phyloP scores from a whole-genome alignment of 37 sponge, comb jelly and placozoan genomes.

The Beroe forskalii region DNA sequence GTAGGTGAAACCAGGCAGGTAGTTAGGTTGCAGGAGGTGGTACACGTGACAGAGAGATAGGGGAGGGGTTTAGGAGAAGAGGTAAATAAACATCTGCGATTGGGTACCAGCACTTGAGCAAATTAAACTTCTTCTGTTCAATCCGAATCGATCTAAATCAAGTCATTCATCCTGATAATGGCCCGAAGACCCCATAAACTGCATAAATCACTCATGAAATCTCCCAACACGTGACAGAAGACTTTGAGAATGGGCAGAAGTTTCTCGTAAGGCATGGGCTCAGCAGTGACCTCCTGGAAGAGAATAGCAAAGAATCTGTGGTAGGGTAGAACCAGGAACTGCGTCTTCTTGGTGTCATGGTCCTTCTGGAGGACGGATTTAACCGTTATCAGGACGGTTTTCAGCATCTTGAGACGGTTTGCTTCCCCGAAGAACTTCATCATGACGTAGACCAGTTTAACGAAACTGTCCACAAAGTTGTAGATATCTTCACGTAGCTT shows the following conservation, averaged over 20 bases:
- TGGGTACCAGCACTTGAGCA: no score
- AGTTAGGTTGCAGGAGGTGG: slow-evolving; percentile 83
- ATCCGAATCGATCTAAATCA: no score
- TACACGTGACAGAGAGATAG: slow-evolving; percentile 74
- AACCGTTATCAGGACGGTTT: slow-evolving; percentile 61
- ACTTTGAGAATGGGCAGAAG: slow-evolving; percentile 80
- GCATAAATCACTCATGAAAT: no score
- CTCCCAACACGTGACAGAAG: slow-evolving; percentile 78
- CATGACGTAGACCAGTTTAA: slow-evolving; percentile 90
- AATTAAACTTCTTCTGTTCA: no score
- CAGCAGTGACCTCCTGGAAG: slow-evolving; percentile 88
- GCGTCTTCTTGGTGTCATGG: slow-evolving; percentile 80
- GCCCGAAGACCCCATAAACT: no score
- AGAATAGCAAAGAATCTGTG: slow-evolving; percentile 97
- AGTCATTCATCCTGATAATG: no score
- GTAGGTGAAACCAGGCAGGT: slow-evolving; percentile 95
- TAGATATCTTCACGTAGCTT: slow-evolving; percentile 68
- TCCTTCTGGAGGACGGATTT: slow-evolving; percentile 86
- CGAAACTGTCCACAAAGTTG: slow-evolving; percentile 99
- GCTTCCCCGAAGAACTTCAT: slow-evolving; percentile 88
- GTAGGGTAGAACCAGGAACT: slow-evolving; percentile 97
- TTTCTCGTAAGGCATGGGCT: slow-evolving; percentile 90
- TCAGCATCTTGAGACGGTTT: slow-evolving; percentile 92
- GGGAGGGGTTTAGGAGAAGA: no score
- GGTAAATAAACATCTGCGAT: no score